Evolutionary conservation across 2,797 vertebrate genomes (phyloP).

Genomic region (Cirrhinus mrigala): DNA sequence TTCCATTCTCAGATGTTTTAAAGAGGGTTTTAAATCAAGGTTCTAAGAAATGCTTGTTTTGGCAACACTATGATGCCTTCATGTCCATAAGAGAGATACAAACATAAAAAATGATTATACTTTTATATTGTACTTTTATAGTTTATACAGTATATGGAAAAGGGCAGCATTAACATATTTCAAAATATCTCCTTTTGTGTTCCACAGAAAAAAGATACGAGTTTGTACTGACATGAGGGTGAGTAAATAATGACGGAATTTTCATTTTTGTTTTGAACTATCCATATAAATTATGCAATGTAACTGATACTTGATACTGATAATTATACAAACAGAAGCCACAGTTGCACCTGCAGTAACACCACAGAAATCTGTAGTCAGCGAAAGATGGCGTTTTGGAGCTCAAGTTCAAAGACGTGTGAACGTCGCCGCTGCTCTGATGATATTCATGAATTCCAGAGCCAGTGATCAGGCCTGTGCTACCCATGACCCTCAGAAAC

Average conservation of each 20-base stretch:
- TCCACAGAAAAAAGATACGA: background rate
- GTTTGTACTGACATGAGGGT: background rate
- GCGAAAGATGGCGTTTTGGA: background rate
- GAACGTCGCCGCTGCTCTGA: background rate
- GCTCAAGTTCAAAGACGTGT: background rate
- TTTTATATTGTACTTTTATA: no score
- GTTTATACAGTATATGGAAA: background rate
- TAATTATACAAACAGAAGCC: background rate
- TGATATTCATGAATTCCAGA: conserved; percentile 48
- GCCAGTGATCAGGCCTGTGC: conserved; percentile 40
- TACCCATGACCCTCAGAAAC: conserved; percentile 36
- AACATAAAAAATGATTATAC: no score
- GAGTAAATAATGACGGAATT: background rate
- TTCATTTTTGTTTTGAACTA: background rate
- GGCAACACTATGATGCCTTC: background rate
- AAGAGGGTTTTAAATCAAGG: background rate
- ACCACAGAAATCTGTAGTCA: background rate
- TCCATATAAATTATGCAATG: background rate
- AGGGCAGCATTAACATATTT: background rate
- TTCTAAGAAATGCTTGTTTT: background rate
- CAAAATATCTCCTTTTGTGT: background rate
- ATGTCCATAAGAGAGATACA: no score
- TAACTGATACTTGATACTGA: background rate
- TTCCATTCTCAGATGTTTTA: conserved; percentile 3
- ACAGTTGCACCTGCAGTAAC: background rate